phyloP scores from a whole-genome alignment of 2,888 invertebrate genomes.

The Caenorhabditis sp. region DNA sequence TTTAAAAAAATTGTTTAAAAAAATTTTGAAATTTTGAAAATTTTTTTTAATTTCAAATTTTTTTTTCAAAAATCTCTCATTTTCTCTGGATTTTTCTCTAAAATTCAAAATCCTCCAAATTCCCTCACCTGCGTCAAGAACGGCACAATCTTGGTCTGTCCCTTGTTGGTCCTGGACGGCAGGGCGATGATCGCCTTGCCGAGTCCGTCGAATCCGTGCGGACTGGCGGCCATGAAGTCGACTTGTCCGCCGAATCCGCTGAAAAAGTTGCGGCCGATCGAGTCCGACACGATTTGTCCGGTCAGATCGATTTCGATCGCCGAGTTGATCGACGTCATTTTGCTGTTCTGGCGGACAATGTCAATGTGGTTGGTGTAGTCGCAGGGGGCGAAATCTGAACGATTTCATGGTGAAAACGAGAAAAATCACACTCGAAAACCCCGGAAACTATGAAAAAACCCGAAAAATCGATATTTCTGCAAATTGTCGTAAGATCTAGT shows the following conservation, averaged over 20 bases:
- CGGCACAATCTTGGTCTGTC: slow-evolving; percentile 91
- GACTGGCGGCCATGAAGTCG: slow-evolving; percentile 94
- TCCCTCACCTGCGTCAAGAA: slow-evolving; percentile 88
- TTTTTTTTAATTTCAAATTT: no score
- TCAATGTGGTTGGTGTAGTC: slow-evolving; percentile 71
- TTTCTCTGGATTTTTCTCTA: no score
- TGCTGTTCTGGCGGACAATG: slow-evolving; percentile 87
- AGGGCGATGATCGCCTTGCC: slow-evolving; percentile 93
- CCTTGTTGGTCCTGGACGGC: slow-evolving; percentile 89
- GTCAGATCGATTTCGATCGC: slow-evolving; percentile 96
- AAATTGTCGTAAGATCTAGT: no score
- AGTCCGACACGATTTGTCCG: slow-evolving; percentile 94
- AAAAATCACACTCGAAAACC: no score
- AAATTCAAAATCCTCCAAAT: no score
- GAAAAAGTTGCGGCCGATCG: slow-evolving; percentile 90
- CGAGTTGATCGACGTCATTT: slow-evolving; percentile 96
- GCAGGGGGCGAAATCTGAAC: slow-evolving; percentile 68
- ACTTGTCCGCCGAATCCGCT: slow-evolving; percentile 93
- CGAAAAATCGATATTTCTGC: no score
- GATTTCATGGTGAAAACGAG: neutral
- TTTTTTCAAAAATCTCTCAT: no score
- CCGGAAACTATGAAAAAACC: no score
- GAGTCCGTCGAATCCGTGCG: slow-evolving; percentile 90
- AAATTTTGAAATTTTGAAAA: no score
- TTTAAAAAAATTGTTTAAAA: no score